Base-by-base conservation (phyloP, 2,113 vertebrate genomes). In the Edolisoma coerulescens region DNA sequence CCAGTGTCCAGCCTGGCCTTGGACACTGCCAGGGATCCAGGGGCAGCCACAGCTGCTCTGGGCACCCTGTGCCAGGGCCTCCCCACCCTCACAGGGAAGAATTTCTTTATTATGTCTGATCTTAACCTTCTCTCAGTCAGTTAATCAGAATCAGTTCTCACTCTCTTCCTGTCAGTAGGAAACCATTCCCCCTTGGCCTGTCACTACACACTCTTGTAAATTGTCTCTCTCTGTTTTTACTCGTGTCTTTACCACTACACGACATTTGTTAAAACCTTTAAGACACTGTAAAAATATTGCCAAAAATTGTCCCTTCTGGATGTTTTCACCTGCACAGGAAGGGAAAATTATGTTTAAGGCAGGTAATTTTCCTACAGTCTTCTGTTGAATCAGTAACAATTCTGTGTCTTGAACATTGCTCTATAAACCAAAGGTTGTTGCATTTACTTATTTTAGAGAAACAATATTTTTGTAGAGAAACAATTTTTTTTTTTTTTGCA, bases 51-150 rank as follows among this genome's bases (percentile, higher is more conserved):
- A 76, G 37, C 44, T 77, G 2, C 30, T 26, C 53, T 44, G 52
- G 8, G 11, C 9, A 35, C 5, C 8, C 53, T 67, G 13, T 35
- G 35, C 44, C 39, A 69, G n/a, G 11, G 12, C 28, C 27, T 69
- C 1, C 7, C 30, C 49, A 63, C 10, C 7, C 30, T 32, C 1
- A 0, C 2, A 49, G 26, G 5, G 11, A 21, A 42, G 0, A 15
- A 7, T 73, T 65, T 50, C 7, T 35, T 42, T 27, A 5, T 33
- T 16, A 6, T 13, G 23, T 57, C 32, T 33, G 18, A 19, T 37
- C 10, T 33, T 42, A 50, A 9, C 8, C 19, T 71, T 20, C 32
- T 50, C 32, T 64, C 22, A 35, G 22, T 23, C 37, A 33, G 1
- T 44, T n/a, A n/a, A n/a, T n/a, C n/a, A n/a, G n/a, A n/a, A n/a